Evolutionary conservation across 2,113 vertebrate species (phyloP).

Genomic region (Poeciliopsis retropinna): DNA sequence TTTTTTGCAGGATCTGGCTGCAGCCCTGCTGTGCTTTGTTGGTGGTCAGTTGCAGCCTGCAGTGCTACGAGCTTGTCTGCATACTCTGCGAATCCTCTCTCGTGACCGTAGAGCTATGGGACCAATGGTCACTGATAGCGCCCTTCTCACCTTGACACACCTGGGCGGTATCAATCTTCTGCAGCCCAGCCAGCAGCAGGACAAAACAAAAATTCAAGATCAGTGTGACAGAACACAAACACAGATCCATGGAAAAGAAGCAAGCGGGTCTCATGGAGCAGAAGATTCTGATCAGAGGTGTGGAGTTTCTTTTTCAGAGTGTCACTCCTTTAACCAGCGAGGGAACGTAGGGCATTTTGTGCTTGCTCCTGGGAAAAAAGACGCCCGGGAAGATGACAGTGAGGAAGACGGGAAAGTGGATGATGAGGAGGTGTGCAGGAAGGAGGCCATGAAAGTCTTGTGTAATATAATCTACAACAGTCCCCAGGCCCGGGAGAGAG

Average conservation of each 20-base stretch:
- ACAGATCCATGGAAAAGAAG: background rate
- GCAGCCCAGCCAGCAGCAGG: background rate
- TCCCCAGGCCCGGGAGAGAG: conserved; percentile 67
- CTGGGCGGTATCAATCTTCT: conserved; percentile 56
- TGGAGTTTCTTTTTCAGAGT: conserved; percentile 6
- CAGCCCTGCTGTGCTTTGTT: conserved; percentile 67
- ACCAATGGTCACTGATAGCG: conserved; percentile 58
- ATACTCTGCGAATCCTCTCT: conserved; percentile 70
- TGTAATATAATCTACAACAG: conserved; percentile 77
- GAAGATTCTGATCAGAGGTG: background rate
- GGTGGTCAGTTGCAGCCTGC: conserved; percentile 50
- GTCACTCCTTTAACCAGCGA: background rate
- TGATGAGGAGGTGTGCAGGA: conserved; percentile 60
- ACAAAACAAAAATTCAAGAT: conserved; percentile 23
- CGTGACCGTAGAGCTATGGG: conserved; percentile 64
- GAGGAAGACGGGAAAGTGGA: conserved; percentile 51
- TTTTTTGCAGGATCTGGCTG: conserved; percentile 58
- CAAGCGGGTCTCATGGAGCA: background rate
- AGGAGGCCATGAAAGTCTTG: conserved; percentile 70
- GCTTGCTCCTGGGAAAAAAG: conserved; percentile 56
- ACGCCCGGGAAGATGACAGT: conserved; percentile 44
- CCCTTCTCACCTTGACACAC: conserved; percentile 58
- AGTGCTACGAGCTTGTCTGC: conserved; percentile 57
- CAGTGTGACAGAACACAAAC: background rate
- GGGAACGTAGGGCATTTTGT: background rate